Evolutionary conservation across 2,888 invertebrate genomes (phyloP), one percentile per base, ranked within the genome.

Genomic region (Saturnia japonica): DNA sequence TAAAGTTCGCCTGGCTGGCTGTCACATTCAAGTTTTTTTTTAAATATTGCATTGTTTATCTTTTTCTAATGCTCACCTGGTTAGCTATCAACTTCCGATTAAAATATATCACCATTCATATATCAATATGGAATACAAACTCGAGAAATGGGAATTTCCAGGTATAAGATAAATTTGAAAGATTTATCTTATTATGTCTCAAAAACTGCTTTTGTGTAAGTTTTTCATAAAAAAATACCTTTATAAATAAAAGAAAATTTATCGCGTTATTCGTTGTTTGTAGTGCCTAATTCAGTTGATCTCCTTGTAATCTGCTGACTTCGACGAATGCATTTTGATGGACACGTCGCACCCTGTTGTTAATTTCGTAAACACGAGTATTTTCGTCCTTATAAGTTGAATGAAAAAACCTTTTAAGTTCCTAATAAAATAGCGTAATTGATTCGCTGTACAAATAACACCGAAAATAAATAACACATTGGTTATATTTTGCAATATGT

Each of bases 401-500:
- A 40, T 57, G n/a, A 64, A 64, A 64, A 64, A 40, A 28, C 40
- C 19, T 40, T 40, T 40, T 40, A 64, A 40, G 9, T 19, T 3
- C 19, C 19, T 2, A 64, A n/a, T 64, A 64, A 64, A 54, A 64
- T 40, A 19, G 19, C 34, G 34, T 64, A 11, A 64, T n/a, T 64
- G 40, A n/a, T 64, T 60, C 57, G 7, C n/a, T 19, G 64, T 64
- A 40, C 9, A 64, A 19, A 64, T 64, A n/a, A 40, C 9, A n/a
- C 34, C 2, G 19, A 57, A 57, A 16, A 25, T 64, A 64, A 64
- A 40, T 40, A 64, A 64, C 8, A 64, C 62, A 64, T 62, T 22
- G n/a, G 64, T 40, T 40, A 64, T 19, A 40, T 64, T 67, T 69
- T 71, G 71, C 67, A 34, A 45, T 68, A 40, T n/a, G 12, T 64